Percentiles rank a stretch among this genome's conserved stretches.
These are phyloP conservation scores for Dryoscopus gambensis DNA, from an alignment of 2,113 vertebrate genomes.

Conservation along the genomic window DNA sequence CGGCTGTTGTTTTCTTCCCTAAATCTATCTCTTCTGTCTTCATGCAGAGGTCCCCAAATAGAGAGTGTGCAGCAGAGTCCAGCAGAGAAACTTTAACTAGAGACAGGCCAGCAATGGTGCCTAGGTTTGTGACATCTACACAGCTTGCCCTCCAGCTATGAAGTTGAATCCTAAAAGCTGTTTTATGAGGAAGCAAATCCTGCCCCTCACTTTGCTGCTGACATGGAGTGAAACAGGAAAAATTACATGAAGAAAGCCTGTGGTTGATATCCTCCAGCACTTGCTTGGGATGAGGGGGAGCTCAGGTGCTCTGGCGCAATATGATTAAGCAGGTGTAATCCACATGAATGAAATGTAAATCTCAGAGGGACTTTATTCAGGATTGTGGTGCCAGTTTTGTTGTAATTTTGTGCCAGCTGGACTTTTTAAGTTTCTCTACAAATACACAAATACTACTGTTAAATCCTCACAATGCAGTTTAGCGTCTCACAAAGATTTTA, in stretches of 20 bases:
- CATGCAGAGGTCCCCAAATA: not conserved
- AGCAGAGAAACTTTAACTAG: not conserved
- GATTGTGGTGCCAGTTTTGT: conserved; percentile 13
- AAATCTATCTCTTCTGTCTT: not conserved
- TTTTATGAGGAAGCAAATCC: not conserved
- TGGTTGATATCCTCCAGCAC: not conserved
- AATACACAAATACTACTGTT: not conserved
- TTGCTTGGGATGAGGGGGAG: not conserved
- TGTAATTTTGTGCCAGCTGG: conserved; percentile 45
- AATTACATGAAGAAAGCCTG: not conserved
- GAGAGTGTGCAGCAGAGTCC: not conserved
- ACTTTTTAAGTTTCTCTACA: conserved; percentile 19
- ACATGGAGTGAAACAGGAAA: not conserved
- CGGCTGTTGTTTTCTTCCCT: not conserved
- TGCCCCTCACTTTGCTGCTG: not conserved
- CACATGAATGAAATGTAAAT: conserved; percentile 32
- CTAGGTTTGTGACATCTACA: too few relatives aligned
- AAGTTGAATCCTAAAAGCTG: not conserved
- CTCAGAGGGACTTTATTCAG: not conserved
- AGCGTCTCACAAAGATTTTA: not conserved
- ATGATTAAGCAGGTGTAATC: conserved; percentile 3
- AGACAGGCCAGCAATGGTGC: rapidly evolving
- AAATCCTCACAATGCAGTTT: not conserved
- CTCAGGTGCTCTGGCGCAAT: not conserved
- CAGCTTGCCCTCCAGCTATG: not conserved